Conservation (phyloP, 2,797 vertebrate genomes). For the Tokudaia tokunoshimensis region DNA sequence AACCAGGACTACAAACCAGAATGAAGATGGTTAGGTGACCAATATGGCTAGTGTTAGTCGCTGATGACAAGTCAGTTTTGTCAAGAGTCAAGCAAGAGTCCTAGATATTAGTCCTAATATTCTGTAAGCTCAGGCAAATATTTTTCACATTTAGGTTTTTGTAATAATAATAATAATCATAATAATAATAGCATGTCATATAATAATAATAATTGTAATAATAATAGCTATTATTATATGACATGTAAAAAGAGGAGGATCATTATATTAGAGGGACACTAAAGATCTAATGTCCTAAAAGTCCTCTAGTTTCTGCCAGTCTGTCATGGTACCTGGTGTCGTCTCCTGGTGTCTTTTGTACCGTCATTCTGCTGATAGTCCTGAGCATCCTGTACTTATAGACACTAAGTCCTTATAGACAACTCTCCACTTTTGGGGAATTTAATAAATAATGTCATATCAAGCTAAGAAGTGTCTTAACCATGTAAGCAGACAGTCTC, state of each 20-base stretch:
- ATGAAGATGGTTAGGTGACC: not conserved
- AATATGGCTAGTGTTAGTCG: not conserved
- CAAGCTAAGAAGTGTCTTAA: slow-evolving; percentile 19
- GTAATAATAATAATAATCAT: not conserved
- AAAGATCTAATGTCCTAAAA: slow-evolving; percentile 3
- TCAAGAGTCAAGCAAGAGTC: not conserved
- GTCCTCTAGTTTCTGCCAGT: not conserved
- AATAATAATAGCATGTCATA: not conserved
- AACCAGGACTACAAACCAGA: not conserved
- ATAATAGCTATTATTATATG: not conserved
- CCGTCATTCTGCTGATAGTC: not conserved
- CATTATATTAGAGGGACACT: not conserved
- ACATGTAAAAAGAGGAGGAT: not conserved
- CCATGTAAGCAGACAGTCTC: not conserved
- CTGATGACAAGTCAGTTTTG: not conserved
- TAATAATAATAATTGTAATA: too few species aligned
- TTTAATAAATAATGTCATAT: not conserved
- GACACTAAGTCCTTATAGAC: not conserved
- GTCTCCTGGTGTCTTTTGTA: not conserved
- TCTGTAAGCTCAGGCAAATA: not conserved
- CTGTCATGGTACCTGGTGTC: not conserved
- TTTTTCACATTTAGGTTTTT: not conserved
- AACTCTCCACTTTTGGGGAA: not conserved
- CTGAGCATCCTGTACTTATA: not conserved
- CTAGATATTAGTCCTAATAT: not conserved